Conservation (phyloP, 1,140 invertebrate genomes). For the Achatina immaculata region DNA sequence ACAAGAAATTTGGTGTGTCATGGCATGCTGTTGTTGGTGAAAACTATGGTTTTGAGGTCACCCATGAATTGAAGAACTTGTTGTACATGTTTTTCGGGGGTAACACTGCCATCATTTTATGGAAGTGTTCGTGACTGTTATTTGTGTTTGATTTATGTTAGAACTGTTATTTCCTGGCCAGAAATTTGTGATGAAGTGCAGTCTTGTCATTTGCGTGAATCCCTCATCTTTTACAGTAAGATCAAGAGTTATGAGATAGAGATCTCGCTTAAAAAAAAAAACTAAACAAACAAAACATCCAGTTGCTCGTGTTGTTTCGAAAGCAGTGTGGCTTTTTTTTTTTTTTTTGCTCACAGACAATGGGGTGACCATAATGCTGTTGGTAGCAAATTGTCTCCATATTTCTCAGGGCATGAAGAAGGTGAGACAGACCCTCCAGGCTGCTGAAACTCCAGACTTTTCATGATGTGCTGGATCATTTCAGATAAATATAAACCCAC, state of each 20-base stretch:
- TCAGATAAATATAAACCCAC: too few relatives aligned
- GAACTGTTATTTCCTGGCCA: neutral
- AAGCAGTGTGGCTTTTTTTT: too few relatives aligned
- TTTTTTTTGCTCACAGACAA: too few relatives aligned
- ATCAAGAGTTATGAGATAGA: neutral
- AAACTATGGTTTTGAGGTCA: conserved; percentile 92
- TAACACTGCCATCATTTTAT: conserved; percentile 88
- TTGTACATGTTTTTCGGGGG: conserved; percentile 94
- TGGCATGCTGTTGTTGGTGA: conserved; percentile 95
- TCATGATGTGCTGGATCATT: too few relatives aligned
- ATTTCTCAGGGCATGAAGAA: too few relatives aligned
- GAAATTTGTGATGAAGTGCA: neutral
- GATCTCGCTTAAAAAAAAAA: neutral
- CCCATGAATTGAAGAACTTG: conserved; percentile 89
- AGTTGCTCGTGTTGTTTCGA: too few relatives aligned
- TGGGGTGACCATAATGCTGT: too few relatives aligned
- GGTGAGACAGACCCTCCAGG: too few relatives aligned
- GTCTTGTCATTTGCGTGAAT: neutral
- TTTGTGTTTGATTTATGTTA: neutral
- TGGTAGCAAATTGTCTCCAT: too few relatives aligned
- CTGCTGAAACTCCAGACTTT: too few relatives aligned
- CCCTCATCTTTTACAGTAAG: neutral
- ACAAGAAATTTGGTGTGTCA: conserved; percentile 92
- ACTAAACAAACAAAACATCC: neutral
- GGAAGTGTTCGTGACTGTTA: conserved; percentile 82